Conservation (phyloP, 2,113 vertebrate genomes). For the Pandion haliaetus region DNA sequence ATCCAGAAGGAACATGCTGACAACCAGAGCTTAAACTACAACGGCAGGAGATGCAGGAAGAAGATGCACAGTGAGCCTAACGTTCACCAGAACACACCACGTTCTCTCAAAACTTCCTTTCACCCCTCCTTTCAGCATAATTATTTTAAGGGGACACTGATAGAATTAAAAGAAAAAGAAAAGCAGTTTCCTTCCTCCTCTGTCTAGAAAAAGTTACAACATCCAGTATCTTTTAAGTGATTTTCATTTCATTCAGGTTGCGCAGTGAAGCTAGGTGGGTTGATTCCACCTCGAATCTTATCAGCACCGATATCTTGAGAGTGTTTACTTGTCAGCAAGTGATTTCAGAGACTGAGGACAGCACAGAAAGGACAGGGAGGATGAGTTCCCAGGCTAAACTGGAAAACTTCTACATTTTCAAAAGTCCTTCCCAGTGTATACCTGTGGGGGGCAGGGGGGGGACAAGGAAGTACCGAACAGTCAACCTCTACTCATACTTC, state of each 20-base stretch:
- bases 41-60: neutral
- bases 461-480: neutral
- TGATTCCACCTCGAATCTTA: neutral
- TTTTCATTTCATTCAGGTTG: neutral
- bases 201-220: neutral
- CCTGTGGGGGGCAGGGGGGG: neutral
- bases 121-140: neutral
- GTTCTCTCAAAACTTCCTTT: neutral
- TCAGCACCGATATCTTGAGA: neutral
- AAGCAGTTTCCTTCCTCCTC: slow-evolving; percentile 56
- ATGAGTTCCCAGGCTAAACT: neutral
- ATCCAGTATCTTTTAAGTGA: neutral
- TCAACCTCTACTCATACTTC: neutral
- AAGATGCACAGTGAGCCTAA: neutral
- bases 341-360: neutral
- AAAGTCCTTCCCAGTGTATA: neutral
- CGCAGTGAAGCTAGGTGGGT: neutral
- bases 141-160: slow-evolving; percentile 40
- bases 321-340: neutral
- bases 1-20: slow-evolving; percentile 39
- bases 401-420: neutral
- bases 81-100: neutral
- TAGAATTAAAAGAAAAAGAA: neutral
- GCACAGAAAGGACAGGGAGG: neutral
- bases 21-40: neutral